Conservation (phyloP, 2,797 vertebrate species). For the Sebastes iracundus region DNA sequence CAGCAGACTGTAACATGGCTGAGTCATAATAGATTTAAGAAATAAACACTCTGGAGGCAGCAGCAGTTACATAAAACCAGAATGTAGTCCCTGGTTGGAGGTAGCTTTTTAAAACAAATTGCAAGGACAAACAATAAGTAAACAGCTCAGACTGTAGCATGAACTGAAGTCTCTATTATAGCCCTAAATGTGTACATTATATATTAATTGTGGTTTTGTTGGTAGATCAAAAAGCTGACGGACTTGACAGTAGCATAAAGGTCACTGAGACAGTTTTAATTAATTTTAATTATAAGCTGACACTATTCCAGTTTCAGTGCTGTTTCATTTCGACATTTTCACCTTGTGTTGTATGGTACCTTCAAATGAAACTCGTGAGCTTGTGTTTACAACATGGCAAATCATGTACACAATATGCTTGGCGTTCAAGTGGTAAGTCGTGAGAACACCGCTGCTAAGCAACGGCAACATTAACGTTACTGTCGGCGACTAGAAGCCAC, state of each 20-base stretch:
- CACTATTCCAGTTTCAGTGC: neutral
- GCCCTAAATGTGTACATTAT: neutral
- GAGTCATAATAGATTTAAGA: slow-evolving; percentile 39
- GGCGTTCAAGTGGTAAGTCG: neutral
- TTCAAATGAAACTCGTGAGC: no score
- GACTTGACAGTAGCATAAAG: neutral
- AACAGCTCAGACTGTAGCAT: neutral
- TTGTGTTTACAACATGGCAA: no score
- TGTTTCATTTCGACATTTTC: neutral
- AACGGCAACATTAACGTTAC: no score
- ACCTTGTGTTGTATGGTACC: neutral
- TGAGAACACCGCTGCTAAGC: neutral
- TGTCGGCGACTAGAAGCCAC: no score
- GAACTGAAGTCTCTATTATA: neutral
- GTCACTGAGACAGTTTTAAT: neutral
- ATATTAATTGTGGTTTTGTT: neutral
- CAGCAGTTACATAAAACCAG: slow-evolving; percentile 32
- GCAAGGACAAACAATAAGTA: neutral
- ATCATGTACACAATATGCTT: no score
- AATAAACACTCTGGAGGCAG: slow-evolving; percentile 23
- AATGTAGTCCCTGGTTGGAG: neutral
- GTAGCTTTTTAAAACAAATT: neutral
- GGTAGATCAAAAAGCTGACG: neutral
- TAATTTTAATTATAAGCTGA: neutral
- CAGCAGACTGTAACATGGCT: slow-evolving; percentile 26